Conservation (phyloP, 2,888 invertebrate species). For the Amiota minor region DNA sequence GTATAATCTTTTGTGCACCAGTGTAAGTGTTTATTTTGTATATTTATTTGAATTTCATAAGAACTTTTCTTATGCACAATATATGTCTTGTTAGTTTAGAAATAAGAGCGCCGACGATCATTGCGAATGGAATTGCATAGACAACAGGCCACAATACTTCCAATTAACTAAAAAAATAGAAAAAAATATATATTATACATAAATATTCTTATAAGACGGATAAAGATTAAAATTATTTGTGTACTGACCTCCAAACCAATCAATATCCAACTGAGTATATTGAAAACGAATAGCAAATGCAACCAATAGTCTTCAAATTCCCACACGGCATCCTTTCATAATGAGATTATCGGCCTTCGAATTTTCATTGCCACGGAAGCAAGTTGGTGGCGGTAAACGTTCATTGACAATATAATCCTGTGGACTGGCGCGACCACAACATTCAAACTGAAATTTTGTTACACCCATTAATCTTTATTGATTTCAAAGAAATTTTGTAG, state of each 20-base stretch:
- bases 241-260: constrained; percentile 58
- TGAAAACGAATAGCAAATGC: constrained; percentile 54
- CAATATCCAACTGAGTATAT: constrained; percentile 58
- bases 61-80: neutral
- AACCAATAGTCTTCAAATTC: constrained; percentile 65
- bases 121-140: constrained; percentile 89
- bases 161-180: constrained; percentile 72
- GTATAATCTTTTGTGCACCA: neutral
- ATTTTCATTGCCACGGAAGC: constrained; percentile 60
- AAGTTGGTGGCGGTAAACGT: constrained; percentile 64
- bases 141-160: constrained; percentile 87
- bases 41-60: no score
- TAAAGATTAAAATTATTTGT: neutral
- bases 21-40: neutral
- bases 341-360: constrained; percentile 60
- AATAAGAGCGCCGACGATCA: constrained; percentile 81
- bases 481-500: neutral
- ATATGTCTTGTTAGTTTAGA: constrained; percentile 71
- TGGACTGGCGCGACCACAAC: constrained; percentile 70
- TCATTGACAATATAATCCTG: constrained; percentile 67
- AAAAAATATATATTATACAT: neutral
- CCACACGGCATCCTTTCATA: constrained; percentile 60
- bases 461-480: no score
- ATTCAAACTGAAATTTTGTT: constrained; percentile 54
- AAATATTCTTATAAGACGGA: neutral